Evolutionary conservation across 2,113 vertebrate species (phyloP).

Genomic region (Thinocorus orbignyianus): DNA sequence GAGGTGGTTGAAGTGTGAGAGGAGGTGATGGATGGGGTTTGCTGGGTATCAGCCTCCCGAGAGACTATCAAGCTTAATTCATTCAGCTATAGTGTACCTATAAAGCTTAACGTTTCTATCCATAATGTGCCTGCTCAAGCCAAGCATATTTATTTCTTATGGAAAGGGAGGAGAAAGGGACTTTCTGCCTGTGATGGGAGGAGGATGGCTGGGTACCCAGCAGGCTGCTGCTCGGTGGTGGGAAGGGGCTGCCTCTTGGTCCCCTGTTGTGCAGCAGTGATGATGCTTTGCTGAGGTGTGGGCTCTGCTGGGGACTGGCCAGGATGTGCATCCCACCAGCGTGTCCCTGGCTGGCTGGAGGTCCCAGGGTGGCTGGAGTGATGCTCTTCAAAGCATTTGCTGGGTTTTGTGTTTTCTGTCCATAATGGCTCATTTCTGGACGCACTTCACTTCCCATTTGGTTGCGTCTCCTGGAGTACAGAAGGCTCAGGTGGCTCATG

Average conservation of each 20-base stretch:
- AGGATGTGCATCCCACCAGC: neutral
- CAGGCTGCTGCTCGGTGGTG: accelerated
- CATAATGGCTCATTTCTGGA: neutral
- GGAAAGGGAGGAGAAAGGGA: neutral
- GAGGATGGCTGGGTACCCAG: neutral
- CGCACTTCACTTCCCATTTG: neutral
- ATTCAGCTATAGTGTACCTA: neutral
- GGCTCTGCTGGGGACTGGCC: neutral
- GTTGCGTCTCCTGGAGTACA: neutral
- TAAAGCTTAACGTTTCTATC: neutral
- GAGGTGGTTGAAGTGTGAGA: neutral
- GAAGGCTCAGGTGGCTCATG: neutral
- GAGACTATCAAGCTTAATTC: neutral
- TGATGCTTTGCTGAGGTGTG: neutral
- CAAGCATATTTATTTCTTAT: neutral
- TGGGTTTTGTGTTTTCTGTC: accelerated
- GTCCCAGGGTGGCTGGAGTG: neutral
- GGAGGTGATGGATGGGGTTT: neutral
- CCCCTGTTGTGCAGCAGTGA: neutral
- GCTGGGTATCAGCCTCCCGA: neutral
- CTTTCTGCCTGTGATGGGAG: neutral
- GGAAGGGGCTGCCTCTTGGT: neutral
- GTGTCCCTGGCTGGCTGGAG: neutral
- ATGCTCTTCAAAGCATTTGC: accelerated
- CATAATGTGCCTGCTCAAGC: neutral